Base-by-base conservation (phyloP, 1,140 invertebrate species). In the Streblospio benedicti region DNA sequence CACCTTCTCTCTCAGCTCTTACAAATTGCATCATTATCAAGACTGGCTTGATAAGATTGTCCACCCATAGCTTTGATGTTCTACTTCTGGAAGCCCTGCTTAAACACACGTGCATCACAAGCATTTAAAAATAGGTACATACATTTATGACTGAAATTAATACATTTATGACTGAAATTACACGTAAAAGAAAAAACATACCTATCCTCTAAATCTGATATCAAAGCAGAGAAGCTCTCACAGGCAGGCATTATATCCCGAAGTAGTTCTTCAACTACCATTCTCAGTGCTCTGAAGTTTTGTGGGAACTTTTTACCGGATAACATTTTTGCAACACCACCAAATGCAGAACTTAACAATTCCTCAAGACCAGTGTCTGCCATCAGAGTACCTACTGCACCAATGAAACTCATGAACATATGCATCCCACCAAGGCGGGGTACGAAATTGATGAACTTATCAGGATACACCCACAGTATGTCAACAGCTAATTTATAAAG, bases 391-490 rank as follows among this genome's bases (percentile, higher is more conserved):
- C 66, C 64, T 35, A 66, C 38, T 18, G 16, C 41, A 5, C 61
- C 64, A 47, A 61, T 35, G 44, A 41, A 66, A 56, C 58, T 67
- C 65, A 67, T 65, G 2, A 65, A 41, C 44, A 62, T 54, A 41
- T 67, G 65, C 63, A 67, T 67, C 3, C 65, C 66, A n/a, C 63
- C 66, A 14, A 62, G 38, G 23, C 63, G 9, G 16, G 44, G 54
- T 20, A 60, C 18, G 44, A 65, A 44, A 32, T 62, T 57, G 27
- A 30, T 3, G 31, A 65, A 65, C 33, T 28, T n/a, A 20, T 60
- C 30, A 38, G 35, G 35, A 38, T 38, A n/a, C 9, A 9, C 35
- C 35, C 9, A 38, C 35, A 38, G n/a, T n/a, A n/a, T n/a, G n/a
- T 38, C n/a, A 9, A 38, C 35, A 9, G n/a, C 35, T 9, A 38